These are phyloP conservation scores for Macroglossus sobrinus DNA, from an alignment of 2,113 vertebrate species.

Conservation along the genomic window DNA sequence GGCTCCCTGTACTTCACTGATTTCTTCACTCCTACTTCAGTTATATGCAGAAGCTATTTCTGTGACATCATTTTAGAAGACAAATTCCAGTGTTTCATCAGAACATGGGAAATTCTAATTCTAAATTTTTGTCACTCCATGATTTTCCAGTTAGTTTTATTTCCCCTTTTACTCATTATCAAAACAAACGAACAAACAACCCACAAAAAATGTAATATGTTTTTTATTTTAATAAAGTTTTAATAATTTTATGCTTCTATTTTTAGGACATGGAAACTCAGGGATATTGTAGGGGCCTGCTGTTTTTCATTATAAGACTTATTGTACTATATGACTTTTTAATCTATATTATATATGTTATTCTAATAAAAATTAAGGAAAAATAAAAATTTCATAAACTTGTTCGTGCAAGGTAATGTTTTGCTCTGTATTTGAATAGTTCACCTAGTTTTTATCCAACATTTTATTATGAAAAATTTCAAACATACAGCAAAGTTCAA, in stretches of 20 bases:
- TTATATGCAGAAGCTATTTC: not conserved
- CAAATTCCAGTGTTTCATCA: not conserved
- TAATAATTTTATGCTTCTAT: not conserved
- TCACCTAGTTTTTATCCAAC: not conserved
- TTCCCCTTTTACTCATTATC: not conserved
- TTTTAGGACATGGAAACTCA: not conserved
- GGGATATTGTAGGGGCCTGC: not conserved
- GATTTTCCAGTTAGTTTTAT: not conserved
- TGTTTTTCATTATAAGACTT: not conserved
- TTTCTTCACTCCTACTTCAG: not conserved
- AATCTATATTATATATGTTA: not conserved
- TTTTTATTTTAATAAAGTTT: slow-evolving; percentile 26
- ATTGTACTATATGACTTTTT: not conserved
- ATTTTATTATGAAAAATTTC: slow-evolving; percentile 19
- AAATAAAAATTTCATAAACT: not conserved
- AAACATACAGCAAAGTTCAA: not conserved
- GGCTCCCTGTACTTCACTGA: not conserved
- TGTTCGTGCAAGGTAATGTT: not conserved
- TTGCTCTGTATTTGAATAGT: not conserved
- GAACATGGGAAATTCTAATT: not conserved
- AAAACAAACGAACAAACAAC: not conserved
- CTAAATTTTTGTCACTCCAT: not conserved
- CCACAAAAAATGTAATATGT: not conserved
- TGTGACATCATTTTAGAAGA: slow-evolving; percentile 11
- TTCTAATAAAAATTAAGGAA: slow-evolving; percentile 22